Base-by-base conservation (phyloP, 2,797 vertebrate species). In the Chelmon rostratus region DNA sequence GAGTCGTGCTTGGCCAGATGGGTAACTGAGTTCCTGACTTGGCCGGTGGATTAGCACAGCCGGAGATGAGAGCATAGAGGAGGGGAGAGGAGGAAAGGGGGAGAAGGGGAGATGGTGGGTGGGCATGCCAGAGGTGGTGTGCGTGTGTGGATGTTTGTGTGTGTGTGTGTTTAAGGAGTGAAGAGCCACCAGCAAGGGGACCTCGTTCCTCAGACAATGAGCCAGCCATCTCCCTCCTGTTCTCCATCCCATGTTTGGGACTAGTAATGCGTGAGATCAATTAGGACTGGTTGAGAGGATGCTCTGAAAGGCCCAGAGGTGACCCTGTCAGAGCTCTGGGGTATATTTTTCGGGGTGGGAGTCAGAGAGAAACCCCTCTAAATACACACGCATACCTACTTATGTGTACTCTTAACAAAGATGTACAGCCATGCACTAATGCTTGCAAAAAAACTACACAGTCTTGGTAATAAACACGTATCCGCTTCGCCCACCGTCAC, bases 191-290 rank as follows among this genome's bases (percentile, higher is more conserved):
- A 87, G 83, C 82, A 87, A 84, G 67, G 74, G 79, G 79, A 91
- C 79, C 91, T 87, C 58, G 57, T 73, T 89, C 86, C 57, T 90
- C 85, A 91, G 87, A 93, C 93, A 94, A 93, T 93, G 85, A 91
- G 81, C 76, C 85, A 85, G 88, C 85, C 90, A 90, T 92, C 89
- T 85, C 88, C 91, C 90, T 88, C 90, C 91, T 92, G 80, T 87
- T 92, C 89, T 86, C 87, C 91, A 86, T 91, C 87, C 83, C 91
- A 95, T 96, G 95, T 96, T 96, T 96, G 95, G 95, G 93, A 91
- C 95, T 96, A 97, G 95, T 96, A 97, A 96, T 95, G 96, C 94
- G 95, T 96, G 94, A 96, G 95, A 97, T 95, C 95, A 95, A 96
- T 97, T 96, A 96, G 95, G 93, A 92, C 91, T 96, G 96, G 94